Conservation (phyloP, 2,113 vertebrate species). For the Pedetes capensis region DNA sequence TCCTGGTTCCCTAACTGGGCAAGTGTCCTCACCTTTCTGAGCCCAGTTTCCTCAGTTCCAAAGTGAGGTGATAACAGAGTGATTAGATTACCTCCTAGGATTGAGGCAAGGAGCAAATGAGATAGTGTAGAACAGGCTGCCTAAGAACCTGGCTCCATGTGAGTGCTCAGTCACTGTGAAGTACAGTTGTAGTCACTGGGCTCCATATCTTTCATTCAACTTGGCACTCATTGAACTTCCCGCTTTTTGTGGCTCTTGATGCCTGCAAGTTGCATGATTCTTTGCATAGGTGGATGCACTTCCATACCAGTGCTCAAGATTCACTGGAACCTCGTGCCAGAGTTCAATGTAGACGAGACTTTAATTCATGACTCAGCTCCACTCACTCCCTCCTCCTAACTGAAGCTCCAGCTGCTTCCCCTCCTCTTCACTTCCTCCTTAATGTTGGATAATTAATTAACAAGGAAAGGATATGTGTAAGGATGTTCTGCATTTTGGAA, state of each 20-base stretch:
- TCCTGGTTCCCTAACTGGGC: background rate
- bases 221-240: accelerated
- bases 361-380: background rate
- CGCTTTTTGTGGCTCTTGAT: too few relatives aligned
- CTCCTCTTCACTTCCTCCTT: background rate
- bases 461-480: background rate
- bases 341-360: background rate
- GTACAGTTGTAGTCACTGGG: accelerated
- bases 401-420: background rate
- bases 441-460: background rate
- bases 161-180: accelerated
- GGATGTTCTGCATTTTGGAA: background rate
- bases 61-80: background rate
- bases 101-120: background rate
- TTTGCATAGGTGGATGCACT: background rate
- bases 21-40: background rate
- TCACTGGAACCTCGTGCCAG: background rate
- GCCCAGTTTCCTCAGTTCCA: background rate
- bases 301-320: accelerated
- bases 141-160: accelerated
- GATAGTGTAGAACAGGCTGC: too few relatives aligned
- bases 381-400: background rate
- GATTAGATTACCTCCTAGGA: accelerated
- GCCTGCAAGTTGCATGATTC: too few relatives aligned
- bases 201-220: background rate